These are phyloP conservation scores for Phragmatobia fuliginosa DNA, from an alignment of 2,888 invertebrate species.

Conservation along the genomic window DNA sequence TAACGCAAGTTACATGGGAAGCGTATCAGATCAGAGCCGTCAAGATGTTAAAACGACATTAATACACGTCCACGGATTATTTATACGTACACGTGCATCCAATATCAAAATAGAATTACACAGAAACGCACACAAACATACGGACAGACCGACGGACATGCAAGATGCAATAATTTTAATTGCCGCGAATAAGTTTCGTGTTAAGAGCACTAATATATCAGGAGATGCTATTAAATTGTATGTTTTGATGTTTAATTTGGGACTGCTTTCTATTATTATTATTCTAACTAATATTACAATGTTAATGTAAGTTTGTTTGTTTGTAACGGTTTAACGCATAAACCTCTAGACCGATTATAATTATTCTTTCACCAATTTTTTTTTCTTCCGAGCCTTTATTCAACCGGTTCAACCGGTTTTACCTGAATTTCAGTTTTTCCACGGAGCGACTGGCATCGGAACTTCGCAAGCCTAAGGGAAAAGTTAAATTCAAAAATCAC, in stretches of 20 bases:
- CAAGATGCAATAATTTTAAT: conserved; percentile 22
- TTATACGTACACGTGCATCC: conserved; percentile 50
- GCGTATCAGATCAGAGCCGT: conserved; percentile 44
- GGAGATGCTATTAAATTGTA: conserved; percentile 7
- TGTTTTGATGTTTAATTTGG: background rate
- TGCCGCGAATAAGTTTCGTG: conserved; percentile 18
- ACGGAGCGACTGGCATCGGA: no score
- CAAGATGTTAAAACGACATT: conserved; percentile 79
- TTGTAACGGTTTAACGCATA: no score
- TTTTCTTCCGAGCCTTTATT: no score
- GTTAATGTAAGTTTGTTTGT: background rate
- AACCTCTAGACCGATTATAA: no score
- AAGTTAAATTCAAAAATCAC: no score
- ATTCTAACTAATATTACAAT: background rate
- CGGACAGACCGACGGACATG: conserved; percentile 1
- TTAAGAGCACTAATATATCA: conserved; percentile 16
- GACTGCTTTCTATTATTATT: background rate
- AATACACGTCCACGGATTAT: conserved; percentile 73
- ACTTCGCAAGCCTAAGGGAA: no score
- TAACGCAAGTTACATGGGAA: conserved; percentile 6
- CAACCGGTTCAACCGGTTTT: no score
- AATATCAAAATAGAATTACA: conserved; percentile 53
- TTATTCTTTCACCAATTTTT: no score
- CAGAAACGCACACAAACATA: conserved; percentile 23
- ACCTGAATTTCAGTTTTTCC: no score